These are phyloP conservation scores for Psilanteris sp. DNA, from an alignment of 1,140 invertebrate species.

Conservation along the genomic window DNA sequence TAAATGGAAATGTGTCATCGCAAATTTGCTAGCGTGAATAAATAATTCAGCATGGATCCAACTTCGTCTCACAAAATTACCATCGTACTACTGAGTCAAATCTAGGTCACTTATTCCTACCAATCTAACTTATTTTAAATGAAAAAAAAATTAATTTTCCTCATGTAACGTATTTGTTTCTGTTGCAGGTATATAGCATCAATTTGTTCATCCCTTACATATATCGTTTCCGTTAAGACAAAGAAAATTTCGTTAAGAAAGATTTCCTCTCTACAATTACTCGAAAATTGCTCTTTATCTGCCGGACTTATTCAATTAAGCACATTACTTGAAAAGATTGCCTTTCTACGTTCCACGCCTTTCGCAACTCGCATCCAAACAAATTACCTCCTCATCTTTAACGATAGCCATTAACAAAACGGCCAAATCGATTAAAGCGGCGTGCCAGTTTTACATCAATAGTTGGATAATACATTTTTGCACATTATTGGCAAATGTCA, in stretches of 20 bases:
- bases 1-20: no score
- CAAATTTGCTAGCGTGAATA: no score
- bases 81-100: no score
- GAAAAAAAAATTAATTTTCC: no score
- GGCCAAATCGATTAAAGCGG: slow-evolving; percentile 15
- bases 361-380: not conserved
- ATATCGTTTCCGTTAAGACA: no score
- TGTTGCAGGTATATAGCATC: no score
- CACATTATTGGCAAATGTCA: slow-evolving; percentile 39
- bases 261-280: slow-evolving; percentile 2
- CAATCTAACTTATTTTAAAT: no score
- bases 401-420: slow-evolving; percentile 20
- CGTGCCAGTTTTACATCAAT: not conserved
- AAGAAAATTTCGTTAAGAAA: slow-evolving; percentile 1
- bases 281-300: slow-evolving; percentile 1
- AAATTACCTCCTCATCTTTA: slow-evolving; percentile 3
- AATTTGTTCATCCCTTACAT: no score
- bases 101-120: no score
- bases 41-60: no score
- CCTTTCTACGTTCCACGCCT: slow-evolving; percentile 5
- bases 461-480: slow-evolving; percentile 17
- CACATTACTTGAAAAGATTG: not conserved
- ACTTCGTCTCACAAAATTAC: no score
- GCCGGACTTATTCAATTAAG: not conserved
- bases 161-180: no score